Evolutionary conservation across 2,888 invertebrate genomes (phyloP), one percentile per base, ranked within the genome.

Genomic region (Brachylomia viminalis): DNA sequence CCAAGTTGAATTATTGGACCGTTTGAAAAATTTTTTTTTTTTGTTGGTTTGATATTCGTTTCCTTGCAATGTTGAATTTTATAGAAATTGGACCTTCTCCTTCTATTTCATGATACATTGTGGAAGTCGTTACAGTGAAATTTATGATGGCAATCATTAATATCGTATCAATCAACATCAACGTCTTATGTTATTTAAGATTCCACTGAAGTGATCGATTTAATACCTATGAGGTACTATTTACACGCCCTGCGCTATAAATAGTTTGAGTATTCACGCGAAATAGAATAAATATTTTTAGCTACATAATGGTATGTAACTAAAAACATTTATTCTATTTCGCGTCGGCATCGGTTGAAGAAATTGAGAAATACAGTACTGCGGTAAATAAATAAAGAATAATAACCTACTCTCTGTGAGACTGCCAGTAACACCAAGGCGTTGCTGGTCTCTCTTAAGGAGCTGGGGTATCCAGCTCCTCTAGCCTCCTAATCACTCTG

Each of bases 161-260:
- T 65, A 82, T 70, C 72, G 65, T 72, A 85, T 83, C 72, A 85
- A 83, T 75, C 77, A 85, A 72, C 30, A 72, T 72, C 66, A 69
- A 33, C 52, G 59, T 69, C 65, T 67, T 15, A 62, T 59, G 54
- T 66, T 69, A 76, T 74, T 76, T 73, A 74, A 54, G 58, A 69
- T 59, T 20, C 49, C 58, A 62, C 33, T 59, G 30, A 59, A n/a
- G 59, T 62, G 69, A 76, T 80, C 27, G 58, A 58, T 62, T 70
- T 52, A 30, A 33, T 33, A 56, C 47, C 62, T 54, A 79, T 62
- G 42, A 47, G 52, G 15, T 38, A 2, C 7, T 23, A 45, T 38
- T 79, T 56, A 61, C n/a, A 61, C 20, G n/a, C 10, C 4, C 11
- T 2, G 7, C 23, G 27, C 23, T 65, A 13, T 30, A 38, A 27